Evolutionary conservation across 2,888 invertebrate species (phyloP).

Genomic region (Cantharis rufa): DNA sequence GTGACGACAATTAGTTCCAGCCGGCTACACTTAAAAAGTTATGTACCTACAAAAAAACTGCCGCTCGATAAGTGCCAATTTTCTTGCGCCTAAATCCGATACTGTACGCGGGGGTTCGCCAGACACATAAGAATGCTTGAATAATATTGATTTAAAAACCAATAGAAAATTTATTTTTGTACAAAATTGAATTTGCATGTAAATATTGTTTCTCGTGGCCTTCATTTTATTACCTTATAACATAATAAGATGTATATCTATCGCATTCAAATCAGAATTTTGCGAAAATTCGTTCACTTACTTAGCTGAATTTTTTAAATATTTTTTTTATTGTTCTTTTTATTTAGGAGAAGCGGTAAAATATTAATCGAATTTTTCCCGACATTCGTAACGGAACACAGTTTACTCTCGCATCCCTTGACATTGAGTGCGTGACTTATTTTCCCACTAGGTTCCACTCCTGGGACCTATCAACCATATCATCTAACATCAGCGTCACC

Average conservation of each 20-base stretch:
- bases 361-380: not conserved
- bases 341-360: not conserved
- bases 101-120: not conserved
- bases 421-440: constrained; percentile 22
- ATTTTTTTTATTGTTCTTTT: not conserved
- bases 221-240: not conserved
- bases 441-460: constrained; percentile 7
- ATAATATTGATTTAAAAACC: not conserved
- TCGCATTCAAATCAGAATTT: not conserved
- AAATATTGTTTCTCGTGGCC: not conserved
- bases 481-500: constrained; percentile 20
- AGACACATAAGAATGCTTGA: not conserved
- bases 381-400: not conserved
- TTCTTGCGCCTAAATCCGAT: not conserved
- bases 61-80: not conserved
- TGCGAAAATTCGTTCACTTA: not conserved
- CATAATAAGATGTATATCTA: not conserved
- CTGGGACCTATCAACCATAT: constrained; percentile 18
- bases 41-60: not conserved
- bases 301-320: no score
- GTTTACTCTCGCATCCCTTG: constrained; percentile 7
- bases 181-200: not conserved
- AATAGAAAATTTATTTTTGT: not conserved
- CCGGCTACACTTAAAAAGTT: not conserved
- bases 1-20: not conserved